Evolutionary conservation across 2,113 vertebrate genomes (phyloP).

Genomic region (Tapirus terrestris): DNA sequence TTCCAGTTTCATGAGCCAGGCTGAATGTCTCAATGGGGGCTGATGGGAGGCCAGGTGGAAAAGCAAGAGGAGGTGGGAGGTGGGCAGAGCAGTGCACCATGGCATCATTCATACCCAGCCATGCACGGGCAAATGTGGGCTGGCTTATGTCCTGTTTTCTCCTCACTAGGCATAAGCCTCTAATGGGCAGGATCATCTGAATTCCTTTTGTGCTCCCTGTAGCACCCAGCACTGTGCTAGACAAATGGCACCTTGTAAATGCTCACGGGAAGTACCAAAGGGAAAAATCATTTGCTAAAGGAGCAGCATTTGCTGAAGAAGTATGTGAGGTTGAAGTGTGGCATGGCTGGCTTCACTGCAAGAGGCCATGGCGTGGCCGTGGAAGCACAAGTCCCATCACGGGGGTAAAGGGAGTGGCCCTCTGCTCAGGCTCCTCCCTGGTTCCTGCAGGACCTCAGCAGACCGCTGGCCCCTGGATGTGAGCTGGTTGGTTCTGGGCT

Average conservation of each 20-base stretch:
- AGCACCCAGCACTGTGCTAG: neutral
- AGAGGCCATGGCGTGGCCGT: neutral
- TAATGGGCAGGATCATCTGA: too few relatives aligned
- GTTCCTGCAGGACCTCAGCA: neutral
- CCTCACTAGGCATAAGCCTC: neutral
- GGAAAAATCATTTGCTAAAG: neutral
- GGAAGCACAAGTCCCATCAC: neutral
- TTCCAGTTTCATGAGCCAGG: neutral
- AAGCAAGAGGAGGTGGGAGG: too few relatives aligned
- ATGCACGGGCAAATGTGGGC: fast-evolving
- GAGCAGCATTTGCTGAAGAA: neutral
- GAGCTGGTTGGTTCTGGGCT: neutral
- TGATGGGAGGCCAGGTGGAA: neutral
- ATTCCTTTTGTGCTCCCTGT: neutral
- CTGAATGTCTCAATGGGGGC: neutral
- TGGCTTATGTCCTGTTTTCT: neutral
- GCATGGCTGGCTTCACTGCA: neutral
- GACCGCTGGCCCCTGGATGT: neutral
- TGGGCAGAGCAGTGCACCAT: neutral
- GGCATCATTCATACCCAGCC: neutral
- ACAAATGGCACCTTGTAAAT: neutral
- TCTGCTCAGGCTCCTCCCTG: neutral
- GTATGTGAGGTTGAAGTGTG: too few relatives aligned
- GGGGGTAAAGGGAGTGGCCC: fast-evolving
- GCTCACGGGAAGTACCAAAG: neutral